Conservation (phyloP, 2,888 invertebrate species). For the Pasiphila rectangulata region DNA sequence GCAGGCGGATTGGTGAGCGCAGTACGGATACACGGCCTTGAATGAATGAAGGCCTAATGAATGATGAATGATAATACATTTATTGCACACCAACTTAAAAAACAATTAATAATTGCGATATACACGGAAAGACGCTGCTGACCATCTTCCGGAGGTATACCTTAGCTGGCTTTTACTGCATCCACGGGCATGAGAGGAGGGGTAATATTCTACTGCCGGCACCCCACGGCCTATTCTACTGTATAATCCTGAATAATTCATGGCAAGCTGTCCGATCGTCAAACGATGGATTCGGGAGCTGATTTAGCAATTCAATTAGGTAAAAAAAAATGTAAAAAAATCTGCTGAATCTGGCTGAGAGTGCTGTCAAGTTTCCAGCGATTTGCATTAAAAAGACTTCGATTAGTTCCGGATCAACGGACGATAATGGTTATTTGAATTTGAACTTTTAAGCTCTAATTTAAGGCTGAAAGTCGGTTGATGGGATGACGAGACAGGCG, state of each 20-base stretch:
- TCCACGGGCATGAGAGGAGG: too few relatives aligned
- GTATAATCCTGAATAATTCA: conserved; percentile 47
- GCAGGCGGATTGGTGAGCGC: too few relatives aligned
- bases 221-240: conserved; percentile 4
- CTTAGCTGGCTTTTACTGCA: too few relatives aligned
- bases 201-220: too few relatives aligned
- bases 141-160: too few relatives aligned
- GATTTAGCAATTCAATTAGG: conserved; percentile 59
- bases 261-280: conserved; percentile 45
- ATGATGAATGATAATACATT: too few relatives aligned
- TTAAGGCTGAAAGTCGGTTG: neutral
- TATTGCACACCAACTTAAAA: too few relatives aligned
- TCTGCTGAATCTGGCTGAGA: conserved; percentile 35
- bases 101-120: too few relatives aligned
- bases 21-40: too few relatives aligned
- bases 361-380: conserved; percentile 33
- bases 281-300: conserved; percentile 38
- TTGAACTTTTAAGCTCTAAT: conserved; percentile 1
- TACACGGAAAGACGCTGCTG: too few relatives aligned
- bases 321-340: conserved; percentile 39
- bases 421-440: conserved; percentile 9
- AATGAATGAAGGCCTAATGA: too few relatives aligned
- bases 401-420: conserved; percentile 9
- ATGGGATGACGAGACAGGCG: neutral
- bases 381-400: conserved; percentile 29